Evolutionary conservation across 2,113 vertebrate genomes (phyloP).

Genomic region (Tenebrosternarchus preto): DNA sequence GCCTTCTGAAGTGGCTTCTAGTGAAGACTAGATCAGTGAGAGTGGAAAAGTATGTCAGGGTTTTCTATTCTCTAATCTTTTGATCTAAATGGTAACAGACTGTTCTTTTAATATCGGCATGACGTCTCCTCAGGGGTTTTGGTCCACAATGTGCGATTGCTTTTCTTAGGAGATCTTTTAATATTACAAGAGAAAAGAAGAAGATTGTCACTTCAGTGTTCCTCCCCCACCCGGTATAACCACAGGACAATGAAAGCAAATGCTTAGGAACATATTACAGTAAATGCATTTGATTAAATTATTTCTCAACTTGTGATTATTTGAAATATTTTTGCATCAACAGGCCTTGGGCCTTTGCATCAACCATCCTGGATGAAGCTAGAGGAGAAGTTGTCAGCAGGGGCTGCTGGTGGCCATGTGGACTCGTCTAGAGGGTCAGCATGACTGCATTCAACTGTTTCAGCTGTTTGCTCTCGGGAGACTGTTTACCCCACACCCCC

Average conservation of each 20-base stretch:
- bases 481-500: too few species aligned
- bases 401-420: slow-evolving; percentile 15
- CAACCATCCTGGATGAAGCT: slow-evolving; percentile 12
- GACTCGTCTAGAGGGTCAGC: slow-evolving; percentile 7
- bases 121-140: slow-evolving; percentile 28
- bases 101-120: slow-evolving; percentile 44
- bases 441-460: slow-evolving; percentile 27
- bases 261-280: neutral
- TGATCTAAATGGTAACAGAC: slow-evolving; percentile 41
- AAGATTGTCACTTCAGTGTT: neutral
- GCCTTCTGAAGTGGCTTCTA: slow-evolving; percentile 5
- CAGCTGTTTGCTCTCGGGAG: neutral
- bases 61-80: slow-evolving; percentile 38
- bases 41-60: slow-evolving; percentile 39
- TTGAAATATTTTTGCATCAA: slow-evolving; percentile 25
- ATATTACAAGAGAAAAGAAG: slow-evolving; percentile 1
- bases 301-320: neutral
- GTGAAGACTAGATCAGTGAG: slow-evolving; percentile 3
- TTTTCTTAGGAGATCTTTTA: slow-evolving; percentile 8
- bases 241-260: neutral
- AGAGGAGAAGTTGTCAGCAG: slow-evolving; percentile 29
- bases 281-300: neutral
- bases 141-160: neutral
- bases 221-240: too few species aligned
- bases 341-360: slow-evolving; percentile 20